Conservation (phyloP, 1,140 invertebrate genomes). For the Drosophila carrolli region DNA sequence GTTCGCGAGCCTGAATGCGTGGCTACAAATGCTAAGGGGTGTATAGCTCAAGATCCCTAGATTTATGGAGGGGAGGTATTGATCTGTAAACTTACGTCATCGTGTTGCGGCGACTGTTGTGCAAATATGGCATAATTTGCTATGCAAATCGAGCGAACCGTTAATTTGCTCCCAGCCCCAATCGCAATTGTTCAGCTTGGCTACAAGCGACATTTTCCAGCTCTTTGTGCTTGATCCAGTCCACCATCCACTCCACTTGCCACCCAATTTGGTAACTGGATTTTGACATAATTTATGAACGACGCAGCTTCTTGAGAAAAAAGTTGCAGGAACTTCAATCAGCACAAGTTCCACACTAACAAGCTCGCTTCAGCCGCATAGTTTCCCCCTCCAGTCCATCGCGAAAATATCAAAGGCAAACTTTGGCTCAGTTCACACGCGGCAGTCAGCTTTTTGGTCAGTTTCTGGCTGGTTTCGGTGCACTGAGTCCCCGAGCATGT, state of each 20-base stretch:
- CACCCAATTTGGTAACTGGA: slow-evolving; percentile 82
- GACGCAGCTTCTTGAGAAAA: slow-evolving; percentile 38
- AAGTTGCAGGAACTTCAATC: slow-evolving; percentile 70
- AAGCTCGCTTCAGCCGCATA: slow-evolving; percentile 56
- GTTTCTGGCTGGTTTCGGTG: slow-evolving; percentile 37
- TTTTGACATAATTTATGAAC: slow-evolving; percentile 79
- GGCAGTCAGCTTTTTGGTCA: slow-evolving; percentile 63
- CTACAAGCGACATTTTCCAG: slow-evolving; percentile 59
- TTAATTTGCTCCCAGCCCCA: slow-evolving; percentile 68
- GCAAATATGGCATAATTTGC: slow-evolving; percentile 82
- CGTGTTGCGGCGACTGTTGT: slow-evolving; percentile 50
- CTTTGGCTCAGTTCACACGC: slow-evolving; percentile 70
- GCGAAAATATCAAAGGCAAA: slow-evolving; percentile 77
- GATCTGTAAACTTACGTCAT: slow-evolving; percentile 53
- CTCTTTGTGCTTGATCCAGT: slow-evolving; percentile 19
- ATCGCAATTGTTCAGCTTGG: slow-evolving; percentile 58
- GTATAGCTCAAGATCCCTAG: slow-evolving; percentile 19
- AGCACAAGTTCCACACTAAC: slow-evolving; percentile 72
- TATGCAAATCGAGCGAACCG: slow-evolving; percentile 77
- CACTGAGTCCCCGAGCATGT: slow-evolving; percentile 35
- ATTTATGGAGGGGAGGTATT: neutral
- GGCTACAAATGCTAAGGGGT: slow-evolving; percentile 21
- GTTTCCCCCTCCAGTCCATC: slow-evolving; percentile 7
- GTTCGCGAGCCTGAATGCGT: slow-evolving; percentile 59
- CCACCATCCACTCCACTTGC: slow-evolving; percentile 31